Evolutionary conservation across 2,797 vertebrate genomes (phyloP).

Genomic region (Hypotaenidia okinawae): DNA sequence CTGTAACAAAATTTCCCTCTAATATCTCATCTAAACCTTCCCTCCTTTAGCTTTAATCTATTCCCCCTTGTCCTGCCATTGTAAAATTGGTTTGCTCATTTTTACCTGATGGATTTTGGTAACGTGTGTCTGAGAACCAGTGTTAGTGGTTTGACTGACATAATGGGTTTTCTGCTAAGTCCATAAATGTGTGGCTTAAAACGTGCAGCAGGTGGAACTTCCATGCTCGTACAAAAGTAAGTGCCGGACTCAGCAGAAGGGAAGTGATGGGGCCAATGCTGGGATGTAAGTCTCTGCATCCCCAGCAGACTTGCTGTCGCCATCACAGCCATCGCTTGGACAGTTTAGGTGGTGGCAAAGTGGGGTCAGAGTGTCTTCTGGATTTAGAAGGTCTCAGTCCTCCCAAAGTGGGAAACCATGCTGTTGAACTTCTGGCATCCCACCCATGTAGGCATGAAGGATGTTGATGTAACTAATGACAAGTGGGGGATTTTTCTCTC

Average conservation of each 20-base stretch:
- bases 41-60: too few species aligned
- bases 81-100: not conserved
- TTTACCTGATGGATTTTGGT: not conserved
- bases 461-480: not conserved
- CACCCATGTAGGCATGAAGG: not conserved
- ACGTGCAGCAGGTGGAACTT: not conserved
- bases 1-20: too few species aligned
- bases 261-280: not conserved
- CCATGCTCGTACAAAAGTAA: rapidly evolving
- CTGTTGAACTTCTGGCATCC: not conserved
- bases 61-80: too few species aligned
- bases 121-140: not conserved
- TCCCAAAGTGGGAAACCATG: not conserved
- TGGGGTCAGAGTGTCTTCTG: rapidly evolving
- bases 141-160: not conserved
- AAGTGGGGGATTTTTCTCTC: not conserved
- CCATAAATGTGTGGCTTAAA: not conserved
- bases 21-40: too few species aligned
- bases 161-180: not conserved
- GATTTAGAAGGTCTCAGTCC: not conserved
- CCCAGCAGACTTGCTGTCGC: not conserved
- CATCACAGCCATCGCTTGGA: rapidly evolving
- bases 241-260: rapidly evolving
- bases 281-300: not conserved
- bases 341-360: rapidly evolving